Percentiles rank a stretch among this genome's conserved stretches.
Conservation (phyloP, 2,888 invertebrate species). For the Brenthis hecate region DNA sequence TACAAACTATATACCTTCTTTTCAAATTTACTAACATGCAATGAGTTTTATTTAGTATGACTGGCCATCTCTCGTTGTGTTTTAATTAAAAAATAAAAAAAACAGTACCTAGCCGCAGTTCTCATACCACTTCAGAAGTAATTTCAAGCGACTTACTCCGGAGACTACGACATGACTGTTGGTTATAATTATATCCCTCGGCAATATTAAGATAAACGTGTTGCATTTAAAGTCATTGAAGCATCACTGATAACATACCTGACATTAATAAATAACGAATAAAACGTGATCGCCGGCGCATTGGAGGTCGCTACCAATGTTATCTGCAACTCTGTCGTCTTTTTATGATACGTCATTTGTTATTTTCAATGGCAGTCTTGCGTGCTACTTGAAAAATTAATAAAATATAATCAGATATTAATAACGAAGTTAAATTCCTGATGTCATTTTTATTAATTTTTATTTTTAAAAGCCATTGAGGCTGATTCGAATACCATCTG, state of each 20-base stretch:
- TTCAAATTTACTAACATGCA: too few relatives aligned
- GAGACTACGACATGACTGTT: slow-evolving; percentile 12
- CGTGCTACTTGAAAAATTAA: slow-evolving; percentile 23
- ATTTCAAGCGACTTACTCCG: neutral
- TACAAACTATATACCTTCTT: too few relatives aligned
- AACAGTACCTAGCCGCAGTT: neutral
- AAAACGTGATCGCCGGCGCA: slow-evolving; percentile 35
- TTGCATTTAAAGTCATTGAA: slow-evolving; percentile 37
- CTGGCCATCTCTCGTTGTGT: too few relatives aligned
- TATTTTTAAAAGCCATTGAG: too few relatives aligned
- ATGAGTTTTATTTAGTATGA: too few relatives aligned
- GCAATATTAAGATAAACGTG: slow-evolving; percentile 30
- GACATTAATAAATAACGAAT: slow-evolving; percentile 35
- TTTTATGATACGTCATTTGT: slow-evolving; percentile 32
- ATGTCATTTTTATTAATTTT: neutral
- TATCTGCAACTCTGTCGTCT: slow-evolving; percentile 33
- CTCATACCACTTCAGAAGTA: neutral
- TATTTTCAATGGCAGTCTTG: slow-evolving; percentile 25
- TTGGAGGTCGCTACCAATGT: slow-evolving; percentile 34
- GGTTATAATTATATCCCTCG: slow-evolving; percentile 21
- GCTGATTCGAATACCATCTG: too few relatives aligned
- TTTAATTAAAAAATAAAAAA: too few relatives aligned
- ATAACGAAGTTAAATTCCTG: slow-evolving; percentile 2
- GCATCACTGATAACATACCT: slow-evolving; percentile 36
- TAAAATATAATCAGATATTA: slow-evolving; percentile 19